These are phyloP conservation scores for Oreochromis tanganicae DNA, from an alignment of 2,113 vertebrate species.

Conservation along the genomic window DNA sequence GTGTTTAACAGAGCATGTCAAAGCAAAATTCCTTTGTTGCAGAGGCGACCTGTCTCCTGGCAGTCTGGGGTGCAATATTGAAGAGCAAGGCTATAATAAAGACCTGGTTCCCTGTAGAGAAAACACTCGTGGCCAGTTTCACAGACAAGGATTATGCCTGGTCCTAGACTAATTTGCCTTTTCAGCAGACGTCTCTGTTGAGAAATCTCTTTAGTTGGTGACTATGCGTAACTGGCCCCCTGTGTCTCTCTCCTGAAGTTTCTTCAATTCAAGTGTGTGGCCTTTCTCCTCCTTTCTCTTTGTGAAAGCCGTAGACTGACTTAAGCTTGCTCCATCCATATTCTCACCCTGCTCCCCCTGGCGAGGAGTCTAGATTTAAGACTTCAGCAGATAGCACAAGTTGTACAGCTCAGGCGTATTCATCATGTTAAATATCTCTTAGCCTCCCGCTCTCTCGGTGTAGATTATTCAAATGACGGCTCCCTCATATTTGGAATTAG, in stretches of 20 bases:
- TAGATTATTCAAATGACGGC: constrained; percentile 60
- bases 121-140: constrained; percentile 44
- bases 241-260: constrained; percentile 10
- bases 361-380: constrained; percentile 41
- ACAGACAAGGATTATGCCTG: constrained; percentile 39
- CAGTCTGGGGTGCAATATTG: neutral
- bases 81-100: constrained; percentile 19
- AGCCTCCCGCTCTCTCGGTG: constrained; percentile 17
- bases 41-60: neutral
- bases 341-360: neutral
- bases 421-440: constrained; percentile 58
- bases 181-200: constrained; percentile 22
- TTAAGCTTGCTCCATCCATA: neutral
- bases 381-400: constrained; percentile 33
- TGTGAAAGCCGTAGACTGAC: neutral
- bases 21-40: constrained; percentile 9
- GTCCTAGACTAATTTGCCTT: constrained; percentile 47
- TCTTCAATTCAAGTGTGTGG: neutral
- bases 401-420: constrained; percentile 28
- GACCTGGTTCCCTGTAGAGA: constrained; percentile 33
- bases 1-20: neutral
- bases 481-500: constrained; percentile 56
- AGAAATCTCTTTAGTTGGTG: constrained; percentile 35
- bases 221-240: neutral
- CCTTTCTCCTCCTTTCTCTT: neutral